Base-by-base conservation (phyloP, 2,888 invertebrate genomes). In the Piscicola geometra region DNA sequence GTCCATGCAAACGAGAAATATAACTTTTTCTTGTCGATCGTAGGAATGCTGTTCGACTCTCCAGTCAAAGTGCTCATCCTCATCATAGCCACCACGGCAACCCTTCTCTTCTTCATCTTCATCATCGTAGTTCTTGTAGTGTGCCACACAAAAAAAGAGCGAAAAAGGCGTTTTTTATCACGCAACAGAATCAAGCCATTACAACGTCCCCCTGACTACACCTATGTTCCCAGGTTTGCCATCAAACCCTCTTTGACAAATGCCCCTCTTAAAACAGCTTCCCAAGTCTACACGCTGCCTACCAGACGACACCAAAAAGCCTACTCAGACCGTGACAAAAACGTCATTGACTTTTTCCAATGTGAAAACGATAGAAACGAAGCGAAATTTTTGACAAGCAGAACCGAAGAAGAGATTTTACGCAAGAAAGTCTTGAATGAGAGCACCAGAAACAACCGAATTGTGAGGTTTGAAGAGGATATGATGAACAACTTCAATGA, bases 1-100 rank as follows among this genome's bases (percentile, higher is more conserved):
- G 83, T 77, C 83, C 83, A 76, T 79, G 81, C 68, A 73, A 79
- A 5, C 83, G 83, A 1, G 71, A 9, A 47, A 47, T 15, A 9
- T 15, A 47, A 47, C 9, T 9, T 15, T 15, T 47, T 47, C 50
- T 50, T 74, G 3, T 82, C 64, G 70, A 75, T n/a, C 73, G 72
- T 21, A 81, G 82, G 75, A 81, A 80, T 75, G 80, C 82, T 1
- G 79, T 81, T 9, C 67, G 75, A 28, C 71, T 82, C 1, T 76
- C 79, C 0, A 78, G 9, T 47, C 12, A 47, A 47, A 21, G 9
- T 47, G 21, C 21, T 47, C 12, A 47, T 47, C 50, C 64, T 5
- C 83, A 83, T 78, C 77, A 80, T n/a, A 77, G 80, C 0, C 80
- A 79, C 32, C 81, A 82, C 82, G 79, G 82, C 12, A 70, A 77